These are phyloP conservation scores for Prosopocoilus inquinatus DNA, from an alignment of 2,888 invertebrate species.

Conservation along the genomic window DNA sequence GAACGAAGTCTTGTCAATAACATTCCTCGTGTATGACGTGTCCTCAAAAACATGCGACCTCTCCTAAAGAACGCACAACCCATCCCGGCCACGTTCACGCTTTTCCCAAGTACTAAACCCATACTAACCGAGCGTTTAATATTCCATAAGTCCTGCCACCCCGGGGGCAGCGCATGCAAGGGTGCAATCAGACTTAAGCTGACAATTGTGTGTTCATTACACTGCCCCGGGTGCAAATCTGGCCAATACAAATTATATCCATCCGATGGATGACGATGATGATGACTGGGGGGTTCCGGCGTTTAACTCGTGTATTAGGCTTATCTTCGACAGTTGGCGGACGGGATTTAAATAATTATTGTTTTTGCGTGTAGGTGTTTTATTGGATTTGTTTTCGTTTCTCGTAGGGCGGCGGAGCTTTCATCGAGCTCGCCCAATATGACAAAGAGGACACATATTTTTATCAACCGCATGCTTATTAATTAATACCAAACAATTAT, in stretches of 20 bases:
- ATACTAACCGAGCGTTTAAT: conserved; percentile 48
- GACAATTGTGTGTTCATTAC: conserved; percentile 38
- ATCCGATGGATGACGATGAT: conserved; percentile 13
- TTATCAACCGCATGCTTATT: conserved; percentile 20
- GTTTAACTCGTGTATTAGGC: conserved; percentile 23
- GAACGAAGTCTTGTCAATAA: no score
- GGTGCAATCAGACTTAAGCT: conserved; percentile 52
- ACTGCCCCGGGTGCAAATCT: conserved; percentile 50
- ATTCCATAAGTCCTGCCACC: conserved; percentile 45
- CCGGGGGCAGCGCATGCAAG: conserved; percentile 35
- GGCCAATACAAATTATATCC: conserved; percentile 55
- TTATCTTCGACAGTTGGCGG: conserved; percentile 44
- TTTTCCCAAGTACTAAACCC: conserved; percentile 37
- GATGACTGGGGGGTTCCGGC: background rate
- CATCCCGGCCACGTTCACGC: conserved; percentile 29
- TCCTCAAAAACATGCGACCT: background rate
- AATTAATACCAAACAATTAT: conserved; percentile 25
- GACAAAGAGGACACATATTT: background rate
- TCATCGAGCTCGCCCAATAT: background rate
- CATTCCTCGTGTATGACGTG: no score
- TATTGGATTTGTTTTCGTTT: conserved; percentile 20
- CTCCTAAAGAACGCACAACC: conserved; percentile 5
- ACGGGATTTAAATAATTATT: conserved; percentile 44
- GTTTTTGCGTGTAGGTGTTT: conserved; percentile 29
- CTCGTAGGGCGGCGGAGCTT: conserved; percentile 4